Percentiles rank a stretch among this genome's conserved stretches.
Evolutionary conservation across 2,888 invertebrate species (phyloP).

Genomic region (Melanophora roralis): DNA sequence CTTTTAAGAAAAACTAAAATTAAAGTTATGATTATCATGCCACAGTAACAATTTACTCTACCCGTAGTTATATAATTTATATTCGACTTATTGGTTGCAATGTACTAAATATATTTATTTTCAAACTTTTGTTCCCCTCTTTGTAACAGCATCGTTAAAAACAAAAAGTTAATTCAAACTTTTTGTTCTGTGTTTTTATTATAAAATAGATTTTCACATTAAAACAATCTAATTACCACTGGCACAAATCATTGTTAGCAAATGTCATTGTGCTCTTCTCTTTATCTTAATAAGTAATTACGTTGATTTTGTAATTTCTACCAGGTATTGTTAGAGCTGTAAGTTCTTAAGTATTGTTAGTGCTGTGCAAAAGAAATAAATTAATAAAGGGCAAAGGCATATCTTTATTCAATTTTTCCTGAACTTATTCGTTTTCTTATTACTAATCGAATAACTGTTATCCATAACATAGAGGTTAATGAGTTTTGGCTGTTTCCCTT

Average conservation of each 20-base stretch:
- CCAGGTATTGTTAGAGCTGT: constrained; percentile 27
- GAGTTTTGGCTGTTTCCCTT: not conserved
- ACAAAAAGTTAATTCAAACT: constrained; percentile 28
- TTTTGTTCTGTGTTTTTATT: constrained; percentile 6
- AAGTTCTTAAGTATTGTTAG: not conserved
- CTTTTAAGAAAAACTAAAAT: too few relatives aligned
- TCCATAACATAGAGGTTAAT: not conserved
- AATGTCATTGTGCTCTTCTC: constrained; percentile 25
- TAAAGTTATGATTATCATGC: too few relatives aligned
- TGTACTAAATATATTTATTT: not conserved
- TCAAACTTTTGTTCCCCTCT: not conserved
- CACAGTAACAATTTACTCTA: too few relatives aligned
- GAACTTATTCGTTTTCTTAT: too few relatives aligned
- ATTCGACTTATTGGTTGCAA: not conserved
- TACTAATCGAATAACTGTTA: not conserved
- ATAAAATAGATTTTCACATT: constrained; percentile 20
- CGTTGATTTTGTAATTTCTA: constrained; percentile 45
- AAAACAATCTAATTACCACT: constrained; percentile 38
- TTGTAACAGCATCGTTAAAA: not conserved
- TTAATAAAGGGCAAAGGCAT: too few relatives aligned
- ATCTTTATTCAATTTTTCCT: too few relatives aligned
- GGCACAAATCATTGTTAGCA: constrained; percentile 46
- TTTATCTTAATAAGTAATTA: constrained; percentile 40
- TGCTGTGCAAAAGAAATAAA: not conserved
- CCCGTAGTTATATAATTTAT: not conserved